Evolutionary conservation across 1,140 invertebrate genomes (phyloP), one percentile per base, ranked within the genome.

Genomic region (Diuraphis noxia): DNA sequence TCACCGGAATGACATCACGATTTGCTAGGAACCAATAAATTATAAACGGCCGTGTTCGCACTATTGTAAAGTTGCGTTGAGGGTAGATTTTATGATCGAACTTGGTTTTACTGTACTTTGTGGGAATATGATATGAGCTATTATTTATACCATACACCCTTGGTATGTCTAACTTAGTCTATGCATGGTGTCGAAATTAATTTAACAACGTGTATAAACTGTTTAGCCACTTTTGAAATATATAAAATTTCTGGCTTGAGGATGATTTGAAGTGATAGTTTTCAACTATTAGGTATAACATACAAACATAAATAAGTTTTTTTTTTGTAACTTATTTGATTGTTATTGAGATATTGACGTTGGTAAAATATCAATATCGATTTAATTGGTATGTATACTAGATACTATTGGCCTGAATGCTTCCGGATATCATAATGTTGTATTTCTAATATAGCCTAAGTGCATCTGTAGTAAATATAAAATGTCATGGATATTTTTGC

Each of bases 1-100:
- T 82, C 36, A 21, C 72, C n/a, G 38, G 36, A 23, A 36, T 91
- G 36, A 38, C 34, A 91, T 30, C 72, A 34, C 41, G 23, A 40
- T 52, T 36, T 17, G 36, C 40, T 8, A 30, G 63, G 21, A 43
- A 46, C n/a, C 40, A n/a, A 77, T 90, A 90, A 88, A 88, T 79
- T 77, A 79, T 77, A 90, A 88, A 40, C 49, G 52, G 49, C 34
- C 85, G 5, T 25, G 49, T 87, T 56, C 43, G 41, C 30, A 86
- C 30, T 52, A 86, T 86, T 86, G n/a, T 52, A 52, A 52, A 25
- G 46, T 52, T 52, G 85, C 52, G 36, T 86, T 52, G 85, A 19
- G 85, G 85, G 21, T 49, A n/a, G 85, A 56, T 88, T 88, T 88
- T 88, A 88, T 30, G 52, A 88, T 88, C 52, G 86, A 88, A 88